phyloP scores from a whole-genome alignment of 2,888 invertebrate species.

The Diadegma fenestrale region DNA sequence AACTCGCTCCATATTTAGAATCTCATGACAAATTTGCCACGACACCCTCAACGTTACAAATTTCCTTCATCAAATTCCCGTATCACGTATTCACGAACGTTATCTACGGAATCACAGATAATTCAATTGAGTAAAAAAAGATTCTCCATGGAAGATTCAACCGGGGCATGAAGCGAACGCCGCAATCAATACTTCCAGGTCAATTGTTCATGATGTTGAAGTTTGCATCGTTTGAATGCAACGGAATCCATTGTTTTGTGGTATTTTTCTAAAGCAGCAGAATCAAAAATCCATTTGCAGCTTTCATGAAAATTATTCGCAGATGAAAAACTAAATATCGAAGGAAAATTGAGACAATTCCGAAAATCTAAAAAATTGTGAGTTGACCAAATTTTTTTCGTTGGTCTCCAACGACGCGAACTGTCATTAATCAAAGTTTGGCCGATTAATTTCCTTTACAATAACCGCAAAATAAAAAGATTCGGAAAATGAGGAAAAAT shows the following conservation, averaged over 20 bases:
- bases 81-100: background rate
- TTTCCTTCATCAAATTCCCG: slow-evolving; percentile 55
- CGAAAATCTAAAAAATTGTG: background rate
- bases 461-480: background rate
- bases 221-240: background rate
- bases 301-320: too few relatives aligned
- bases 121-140: background rate
- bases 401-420: too few relatives aligned
- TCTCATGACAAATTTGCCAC: slow-evolving; percentile 30
- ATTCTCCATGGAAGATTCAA: background rate
- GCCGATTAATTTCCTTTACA: background rate
- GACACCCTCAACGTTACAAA: slow-evolving; percentile 42
- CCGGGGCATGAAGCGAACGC: background rate
- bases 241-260: too few relatives aligned
- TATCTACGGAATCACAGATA: background rate
- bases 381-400: too few relatives aligned
- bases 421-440: background rate
- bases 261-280: too few relatives aligned
- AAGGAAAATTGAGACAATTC: background rate
- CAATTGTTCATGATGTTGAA: background rate
- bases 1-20: slow-evolving; percentile 33
- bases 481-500: too few relatives aligned
- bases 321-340: too few relatives aligned
- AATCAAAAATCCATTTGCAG: too few relatives aligned
- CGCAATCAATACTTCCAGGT: background rate